Evolutionary conservation across 2,888 invertebrate species (phyloP), one percentile per base, ranked within the genome.

Genomic region (Linyphia triangularis): DNA sequence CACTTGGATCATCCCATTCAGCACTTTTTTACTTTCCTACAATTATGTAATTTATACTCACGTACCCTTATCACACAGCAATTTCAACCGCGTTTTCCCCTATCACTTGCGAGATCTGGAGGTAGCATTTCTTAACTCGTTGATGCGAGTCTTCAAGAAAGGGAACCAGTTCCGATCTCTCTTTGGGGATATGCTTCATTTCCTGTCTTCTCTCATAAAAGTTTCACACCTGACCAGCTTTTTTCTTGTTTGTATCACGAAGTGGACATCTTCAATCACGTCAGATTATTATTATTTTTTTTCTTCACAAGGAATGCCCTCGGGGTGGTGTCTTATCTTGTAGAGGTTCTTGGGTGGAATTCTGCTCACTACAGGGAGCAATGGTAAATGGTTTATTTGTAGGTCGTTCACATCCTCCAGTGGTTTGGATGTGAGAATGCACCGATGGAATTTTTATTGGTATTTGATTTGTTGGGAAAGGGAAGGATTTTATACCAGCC

Each of bases 91-190:
- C 51, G 5, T 51, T 13, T 5, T n/a, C 28, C 19, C 63, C 63
- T 63, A 63, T 63, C 63, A 13, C 13, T 28, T 73, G 73, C 10
- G 28, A 22, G 57, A 73, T 73, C 73, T 19, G 22, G 43, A 69
- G 40, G 69, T 72, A 22, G 70, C 70, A 28, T 72, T 72, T 72
- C 51, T 51, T 73, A 19, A 59, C 73, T 30, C 33, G 73, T 22
- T 73, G 57, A 73, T 73, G 57, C 73, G 73, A 59, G 28, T 59
- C 59, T 51, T 30, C 73, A 24, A 26, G 24, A 3, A 51, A 51
- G n/a, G 51, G 30, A 73, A 73, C 73, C 59, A 30, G 73, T 73
- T 73, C 57, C 30, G 59, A 28, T 73, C 73, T 59, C 30, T n/a
- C n/a, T n/a, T n/a, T n/a, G n/a, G n/a, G 13, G 57, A 28, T 28